Evolutionary conservation across 2,888 invertebrate genomes (phyloP).

Genomic region (Pandemis heparana): DNA sequence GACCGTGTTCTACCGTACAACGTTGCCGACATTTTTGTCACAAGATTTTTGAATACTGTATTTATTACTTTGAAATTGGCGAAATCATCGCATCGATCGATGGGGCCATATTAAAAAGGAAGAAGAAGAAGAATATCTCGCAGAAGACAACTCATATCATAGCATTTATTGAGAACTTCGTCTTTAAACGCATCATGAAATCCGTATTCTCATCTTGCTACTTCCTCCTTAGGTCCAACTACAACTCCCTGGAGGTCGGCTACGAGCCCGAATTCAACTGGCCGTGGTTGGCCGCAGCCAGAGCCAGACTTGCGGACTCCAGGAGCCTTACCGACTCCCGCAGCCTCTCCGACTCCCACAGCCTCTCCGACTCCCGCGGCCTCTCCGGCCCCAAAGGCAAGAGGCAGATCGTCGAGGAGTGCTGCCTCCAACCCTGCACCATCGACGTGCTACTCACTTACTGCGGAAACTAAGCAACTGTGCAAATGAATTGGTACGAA

Average conservation of each 20-base stretch:
- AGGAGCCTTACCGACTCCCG: conserved; percentile 34
- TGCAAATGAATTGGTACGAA: not conserved
- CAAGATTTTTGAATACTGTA: too few relatives aligned
- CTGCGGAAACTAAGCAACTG: conserved; percentile 43
- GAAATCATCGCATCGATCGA: too few relatives aligned
- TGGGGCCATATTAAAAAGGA: too few relatives aligned
- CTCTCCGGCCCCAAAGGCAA: conserved; percentile 45
- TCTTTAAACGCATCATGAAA: not conserved
- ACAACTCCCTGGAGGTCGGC: conserved; percentile 18
- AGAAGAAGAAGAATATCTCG: too few relatives aligned
- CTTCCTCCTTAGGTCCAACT: conserved; percentile 19
- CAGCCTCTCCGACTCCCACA: conserved; percentile 29
- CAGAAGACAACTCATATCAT: too few relatives aligned
- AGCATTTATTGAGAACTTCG: too few relatives aligned
- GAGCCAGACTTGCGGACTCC: conserved; percentile 12
- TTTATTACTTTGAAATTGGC: too few relatives aligned
- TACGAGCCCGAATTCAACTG: conserved; percentile 24
- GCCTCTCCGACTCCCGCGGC: conserved; percentile 18
- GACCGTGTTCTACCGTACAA: too few relatives aligned
- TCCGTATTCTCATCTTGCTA: not conserved
- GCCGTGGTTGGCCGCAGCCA: conserved; percentile 26
- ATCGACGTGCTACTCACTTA: conserved; percentile 49
- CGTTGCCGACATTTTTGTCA: too few relatives aligned
- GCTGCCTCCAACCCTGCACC: conserved; percentile 51
- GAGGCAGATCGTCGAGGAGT: conserved; percentile 50